These are phyloP conservation scores for Epirrhoe alternata DNA, from an alignment of 2,888 invertebrate species.

Conservation along the genomic window DNA sequence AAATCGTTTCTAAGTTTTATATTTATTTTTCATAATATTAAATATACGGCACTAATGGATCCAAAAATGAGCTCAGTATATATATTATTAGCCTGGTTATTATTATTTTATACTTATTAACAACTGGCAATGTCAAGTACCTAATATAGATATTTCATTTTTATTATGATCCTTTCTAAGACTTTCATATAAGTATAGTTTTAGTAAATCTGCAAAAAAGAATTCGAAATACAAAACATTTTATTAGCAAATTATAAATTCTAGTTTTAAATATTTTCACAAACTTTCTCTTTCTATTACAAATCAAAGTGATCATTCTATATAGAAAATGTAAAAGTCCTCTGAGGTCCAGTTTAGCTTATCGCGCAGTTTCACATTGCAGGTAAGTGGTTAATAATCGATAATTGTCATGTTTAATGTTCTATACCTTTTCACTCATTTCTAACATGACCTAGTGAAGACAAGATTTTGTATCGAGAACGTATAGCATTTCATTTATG, in stretches of 20 bases:
- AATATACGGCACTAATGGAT: background rate
- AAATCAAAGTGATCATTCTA: background rate
- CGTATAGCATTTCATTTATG: conserved; percentile 1
- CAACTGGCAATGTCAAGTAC: no score
- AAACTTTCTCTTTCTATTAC: background rate
- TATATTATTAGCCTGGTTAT: no score
- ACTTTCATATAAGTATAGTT: no score
- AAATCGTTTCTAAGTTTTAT: background rate
- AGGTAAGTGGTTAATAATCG: conserved; percentile 62
- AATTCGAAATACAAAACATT: no score
- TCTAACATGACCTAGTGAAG: conserved; percentile 70
- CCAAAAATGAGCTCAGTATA: background rate
- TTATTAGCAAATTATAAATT: no score
- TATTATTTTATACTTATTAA: no score
- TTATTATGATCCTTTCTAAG: no score
- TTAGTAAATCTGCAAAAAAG: no score
- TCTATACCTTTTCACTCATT: conserved; percentile 64
- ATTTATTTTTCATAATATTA: background rate
- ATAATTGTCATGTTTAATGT: conserved; percentile 71
- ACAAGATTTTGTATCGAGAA: conserved; percentile 54
- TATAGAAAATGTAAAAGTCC: conserved; percentile 43
- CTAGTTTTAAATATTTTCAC: no score
- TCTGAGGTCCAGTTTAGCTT: conserved; percentile 48
- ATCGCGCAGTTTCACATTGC: conserved; percentile 65
- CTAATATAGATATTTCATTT: no score